These are phyloP conservation scores for Myotis lucifugus DNA, from an alignment of 2,113 vertebrate genomes.

Conservation along the genomic window DNA sequence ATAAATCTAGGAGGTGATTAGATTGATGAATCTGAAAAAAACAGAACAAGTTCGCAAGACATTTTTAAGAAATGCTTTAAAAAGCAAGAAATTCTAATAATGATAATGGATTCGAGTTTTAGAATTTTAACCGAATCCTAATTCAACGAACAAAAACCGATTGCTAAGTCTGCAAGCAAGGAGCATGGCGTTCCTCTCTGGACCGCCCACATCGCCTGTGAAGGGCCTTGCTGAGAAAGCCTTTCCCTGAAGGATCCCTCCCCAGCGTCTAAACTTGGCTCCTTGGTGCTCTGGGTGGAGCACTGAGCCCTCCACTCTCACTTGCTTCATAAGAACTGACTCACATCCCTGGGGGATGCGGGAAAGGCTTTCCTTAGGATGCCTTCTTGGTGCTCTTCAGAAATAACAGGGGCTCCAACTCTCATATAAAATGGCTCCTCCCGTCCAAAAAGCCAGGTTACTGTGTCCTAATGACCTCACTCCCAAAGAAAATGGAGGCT, in stretches of 20 bases:
- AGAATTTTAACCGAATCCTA: not conserved
- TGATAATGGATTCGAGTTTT: not conserved
- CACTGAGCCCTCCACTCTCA: slow-evolving; percentile 26
- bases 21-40: not conserved
- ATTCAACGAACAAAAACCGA: not conserved
- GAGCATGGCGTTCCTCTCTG: not conserved
- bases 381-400: not conserved
- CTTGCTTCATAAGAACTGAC: slow-evolving; percentile 38
- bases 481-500: not conserved
- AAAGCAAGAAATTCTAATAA: slow-evolving; percentile 10
- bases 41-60: not conserved
- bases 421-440: not conserved
- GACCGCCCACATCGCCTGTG: not conserved
- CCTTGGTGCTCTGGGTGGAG: slow-evolving; percentile 67
- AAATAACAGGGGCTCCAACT: slow-evolving; percentile 25
- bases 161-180: not conserved
- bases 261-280: not conserved
- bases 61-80: not conserved
- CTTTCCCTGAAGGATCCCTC: not conserved
- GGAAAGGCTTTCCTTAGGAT: not conserved
- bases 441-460: not conserved
- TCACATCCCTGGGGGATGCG: not conserved
- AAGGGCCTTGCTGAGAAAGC: not conserved
- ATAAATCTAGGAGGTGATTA: not conserved
- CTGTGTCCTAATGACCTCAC: slow-evolving; percentile 6